phyloP scores from a whole-genome alignment of 35 echinoderm and acorn worm genomes.

The Eucidaris tribuloides region DNA sequence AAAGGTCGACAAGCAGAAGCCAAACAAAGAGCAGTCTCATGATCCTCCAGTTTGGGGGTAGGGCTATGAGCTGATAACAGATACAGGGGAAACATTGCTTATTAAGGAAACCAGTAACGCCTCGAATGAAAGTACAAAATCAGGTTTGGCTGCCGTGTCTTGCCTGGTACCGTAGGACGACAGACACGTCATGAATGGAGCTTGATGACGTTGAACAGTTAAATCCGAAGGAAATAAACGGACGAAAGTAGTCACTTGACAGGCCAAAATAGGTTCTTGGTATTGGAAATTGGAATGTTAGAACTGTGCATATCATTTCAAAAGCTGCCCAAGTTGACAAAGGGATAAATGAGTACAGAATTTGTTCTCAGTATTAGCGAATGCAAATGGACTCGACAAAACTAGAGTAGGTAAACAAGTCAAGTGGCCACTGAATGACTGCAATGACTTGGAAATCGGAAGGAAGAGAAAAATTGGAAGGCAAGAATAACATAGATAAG shows the following conservation, averaged over 20 bases:
- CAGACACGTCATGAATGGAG: too few species aligned
- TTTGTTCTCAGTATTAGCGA: too few species aligned
- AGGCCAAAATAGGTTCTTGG: background rate
- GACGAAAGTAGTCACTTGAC: background rate
- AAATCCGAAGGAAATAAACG: background rate
- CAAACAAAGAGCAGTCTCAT: slow-evolving; percentile 19
- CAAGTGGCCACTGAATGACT: too few species aligned
- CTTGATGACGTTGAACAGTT: background rate
- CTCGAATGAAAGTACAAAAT: slow-evolving; percentile 9
- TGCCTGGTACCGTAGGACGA: background rate
- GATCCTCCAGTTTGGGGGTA: slow-evolving; percentile 37
- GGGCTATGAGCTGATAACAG: slow-evolving; percentile 36
- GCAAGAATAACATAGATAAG: too few species aligned
- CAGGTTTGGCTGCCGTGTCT: slow-evolving; percentile 8
- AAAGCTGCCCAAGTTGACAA: background rate
- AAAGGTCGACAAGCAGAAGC: slow-evolving; percentile 51
- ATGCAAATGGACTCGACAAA: too few species aligned
- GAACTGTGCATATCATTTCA: background rate
- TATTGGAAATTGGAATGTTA: background rate
- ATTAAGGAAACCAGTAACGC: slow-evolving; percentile 37
- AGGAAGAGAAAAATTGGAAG: too few species aligned
- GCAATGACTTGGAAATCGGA: too few species aligned
- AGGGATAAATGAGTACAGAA: too few species aligned
- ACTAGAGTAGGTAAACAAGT: too few species aligned
- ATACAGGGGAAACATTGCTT: slow-evolving; percentile 24